These are phyloP conservation scores for Arrhamphus sclerolepis DNA, from an alignment of 2,797 vertebrate species.

Conservation along the genomic window DNA sequence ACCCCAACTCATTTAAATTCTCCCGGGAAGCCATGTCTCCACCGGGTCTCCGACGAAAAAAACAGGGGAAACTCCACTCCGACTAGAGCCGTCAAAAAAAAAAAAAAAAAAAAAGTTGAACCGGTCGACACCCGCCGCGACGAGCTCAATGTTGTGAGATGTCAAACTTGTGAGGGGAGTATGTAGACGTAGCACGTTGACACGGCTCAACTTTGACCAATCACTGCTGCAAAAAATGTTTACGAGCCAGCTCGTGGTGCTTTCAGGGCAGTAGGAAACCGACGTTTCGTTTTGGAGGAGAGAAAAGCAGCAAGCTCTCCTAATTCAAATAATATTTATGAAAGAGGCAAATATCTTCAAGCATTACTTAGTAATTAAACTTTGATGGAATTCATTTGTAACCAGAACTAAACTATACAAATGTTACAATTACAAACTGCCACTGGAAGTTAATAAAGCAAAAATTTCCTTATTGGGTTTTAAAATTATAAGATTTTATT, in stretches of 20 bases:
- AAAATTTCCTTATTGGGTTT: no score
- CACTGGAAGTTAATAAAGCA: no score
- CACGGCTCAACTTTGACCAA: constrained; percentile 64
- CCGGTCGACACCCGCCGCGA: constrained; percentile 30
- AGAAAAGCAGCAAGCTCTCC: no score
- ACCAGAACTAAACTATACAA: no score
- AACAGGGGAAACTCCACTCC: constrained; percentile 5
- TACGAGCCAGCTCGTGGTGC: constrained; percentile 17
- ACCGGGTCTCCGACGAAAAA: constrained; percentile 7
- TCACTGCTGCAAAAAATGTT: constrained; percentile 51
- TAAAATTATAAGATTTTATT: no score
- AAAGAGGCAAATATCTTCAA: no score
- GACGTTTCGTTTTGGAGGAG: neutral
- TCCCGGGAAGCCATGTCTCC: constrained; percentile 59
- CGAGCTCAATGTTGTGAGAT: constrained; percentile 44
- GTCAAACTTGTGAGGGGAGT: constrained; percentile 57
- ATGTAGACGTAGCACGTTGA: constrained; percentile 34
- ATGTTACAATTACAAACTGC: no score
- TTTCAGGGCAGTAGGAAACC: constrained; percentile 16
- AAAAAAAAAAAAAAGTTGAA: no score
- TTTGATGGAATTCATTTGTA: no score
- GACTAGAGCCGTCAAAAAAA: neutral
- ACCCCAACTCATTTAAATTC: constrained; percentile 43
- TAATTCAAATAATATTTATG: no score
- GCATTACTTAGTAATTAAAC: no score